A percentile compares a stretch with the other conserved stretches of the same genome.
Conservation (phyloP, 2,888 invertebrate species). For the Drymonia ruficornis region DNA sequence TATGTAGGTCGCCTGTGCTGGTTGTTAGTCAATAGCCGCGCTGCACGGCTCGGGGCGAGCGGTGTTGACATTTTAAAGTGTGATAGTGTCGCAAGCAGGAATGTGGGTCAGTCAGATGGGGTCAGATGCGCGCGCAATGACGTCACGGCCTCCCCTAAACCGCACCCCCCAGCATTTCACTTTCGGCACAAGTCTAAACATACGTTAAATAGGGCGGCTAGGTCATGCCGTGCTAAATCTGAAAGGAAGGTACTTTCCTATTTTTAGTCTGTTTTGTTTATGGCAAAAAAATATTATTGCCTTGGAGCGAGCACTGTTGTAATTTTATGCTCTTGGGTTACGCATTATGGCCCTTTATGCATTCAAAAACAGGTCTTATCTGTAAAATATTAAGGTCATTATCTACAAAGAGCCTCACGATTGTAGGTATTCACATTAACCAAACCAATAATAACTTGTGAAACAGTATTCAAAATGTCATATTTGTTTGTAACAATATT, state of each 20-base stretch:
- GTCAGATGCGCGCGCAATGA: conserved; percentile 75
- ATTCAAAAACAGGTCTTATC: no score
- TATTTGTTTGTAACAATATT: no score
- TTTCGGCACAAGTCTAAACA: conserved; percentile 53
- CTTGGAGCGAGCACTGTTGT: not conserved
- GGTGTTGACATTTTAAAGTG: conserved; percentile 72
- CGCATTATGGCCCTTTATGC: no score
- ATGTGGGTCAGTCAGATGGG: conserved; percentile 70
- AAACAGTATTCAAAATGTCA: no score
- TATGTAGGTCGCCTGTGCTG: conserved; percentile 52
- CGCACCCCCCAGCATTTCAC: conserved; percentile 66
- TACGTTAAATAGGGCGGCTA: conserved; percentile 36
- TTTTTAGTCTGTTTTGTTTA: conserved; percentile 19
- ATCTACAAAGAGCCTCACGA: no score
- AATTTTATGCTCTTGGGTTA: no score
- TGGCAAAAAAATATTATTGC: not conserved
- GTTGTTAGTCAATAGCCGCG: conserved; percentile 60
- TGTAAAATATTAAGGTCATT: no score
- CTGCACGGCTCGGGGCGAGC: conserved; percentile 51
- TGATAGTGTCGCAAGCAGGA: conserved; percentile 63
- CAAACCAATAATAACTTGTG: no score
- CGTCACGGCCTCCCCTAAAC: conserved; percentile 60
- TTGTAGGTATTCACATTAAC: no score
- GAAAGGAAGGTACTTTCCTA: conserved; percentile 24
- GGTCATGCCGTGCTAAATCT: conserved; percentile 27